Evolutionary conservation across 2,113 vertebrate genomes (phyloP).

Genomic region (Casuarius casuarius): DNA sequence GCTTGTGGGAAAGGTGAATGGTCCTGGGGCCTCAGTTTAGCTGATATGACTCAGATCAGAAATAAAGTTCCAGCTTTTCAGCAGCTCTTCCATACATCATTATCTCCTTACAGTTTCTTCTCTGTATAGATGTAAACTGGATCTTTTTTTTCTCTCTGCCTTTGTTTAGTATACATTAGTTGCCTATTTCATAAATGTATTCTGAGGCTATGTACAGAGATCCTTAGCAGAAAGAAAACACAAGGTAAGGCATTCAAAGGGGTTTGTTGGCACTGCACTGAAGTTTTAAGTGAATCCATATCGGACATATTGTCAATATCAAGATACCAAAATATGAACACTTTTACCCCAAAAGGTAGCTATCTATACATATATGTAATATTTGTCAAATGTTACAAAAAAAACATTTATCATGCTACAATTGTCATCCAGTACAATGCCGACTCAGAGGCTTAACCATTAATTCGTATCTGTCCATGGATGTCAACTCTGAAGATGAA

Average conservation of each 20-base stretch:
- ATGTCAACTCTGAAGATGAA: background rate
- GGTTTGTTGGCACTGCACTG: background rate
- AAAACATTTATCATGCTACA: slow-evolving; percentile 43
- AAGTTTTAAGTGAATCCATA: slow-evolving; percentile 25
- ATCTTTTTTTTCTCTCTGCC: background rate
- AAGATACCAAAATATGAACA: slow-evolving; percentile 2
- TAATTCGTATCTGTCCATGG: slow-evolving; percentile 31
- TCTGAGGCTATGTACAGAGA: background rate
- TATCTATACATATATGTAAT: background rate
- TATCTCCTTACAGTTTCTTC: background rate
- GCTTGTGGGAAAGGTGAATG: background rate
- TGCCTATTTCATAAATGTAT: background rate
- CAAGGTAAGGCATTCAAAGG: background rate
- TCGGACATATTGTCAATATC: slow-evolving; percentile 3
- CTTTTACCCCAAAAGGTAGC: slow-evolving; percentile 24
- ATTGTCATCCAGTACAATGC: slow-evolving; percentile 31
- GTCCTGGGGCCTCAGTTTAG: background rate
- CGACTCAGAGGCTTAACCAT: slow-evolving; percentile 31
- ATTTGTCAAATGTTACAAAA: slow-evolving; percentile 48
- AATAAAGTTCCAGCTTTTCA: background rate
- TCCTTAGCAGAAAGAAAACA: background rate
- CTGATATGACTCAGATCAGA: background rate
- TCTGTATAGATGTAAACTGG: background rate
- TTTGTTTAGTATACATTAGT: background rate
- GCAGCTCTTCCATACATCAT: background rate